Evolutionary conservation across 1,140 invertebrate species (phyloP).

Genomic region (Pseudomyrmex concolor): DNA sequence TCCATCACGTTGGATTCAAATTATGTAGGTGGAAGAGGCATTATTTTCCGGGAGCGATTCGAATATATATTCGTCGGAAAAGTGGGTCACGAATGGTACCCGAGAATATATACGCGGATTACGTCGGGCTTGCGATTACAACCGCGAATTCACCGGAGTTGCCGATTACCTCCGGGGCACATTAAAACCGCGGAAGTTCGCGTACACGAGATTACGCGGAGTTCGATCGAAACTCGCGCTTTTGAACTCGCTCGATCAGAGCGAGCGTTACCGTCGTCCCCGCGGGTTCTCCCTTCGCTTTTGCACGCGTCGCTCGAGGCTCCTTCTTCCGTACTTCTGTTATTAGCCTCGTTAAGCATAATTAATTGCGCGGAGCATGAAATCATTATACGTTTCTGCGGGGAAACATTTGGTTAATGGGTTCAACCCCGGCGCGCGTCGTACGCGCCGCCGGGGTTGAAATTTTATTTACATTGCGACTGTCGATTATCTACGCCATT

Average conservation of each 20-base stretch:
- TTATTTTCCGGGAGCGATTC: conserved; percentile 40
- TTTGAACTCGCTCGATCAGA: conserved; percentile 33
- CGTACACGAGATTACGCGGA: conserved; percentile 40
- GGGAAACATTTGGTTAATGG: conserved; percentile 57
- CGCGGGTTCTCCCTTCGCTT: not conserved
- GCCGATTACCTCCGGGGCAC: conserved; percentile 60
- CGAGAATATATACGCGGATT: conserved; percentile 23
- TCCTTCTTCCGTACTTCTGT: conserved; percentile 20
- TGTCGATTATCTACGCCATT: conserved; percentile 18
- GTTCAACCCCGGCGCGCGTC: not conserved
- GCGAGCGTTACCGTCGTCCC: not conserved
- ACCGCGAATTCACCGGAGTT: conserved; percentile 37
- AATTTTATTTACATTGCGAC: conserved; percentile 6
- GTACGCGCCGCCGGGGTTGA: not conserved
- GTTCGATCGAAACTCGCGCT: conserved; percentile 39
- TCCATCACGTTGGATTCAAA: conserved; percentile 11
- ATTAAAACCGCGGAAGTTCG: conserved; percentile 59
- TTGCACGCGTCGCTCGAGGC: not conserved
- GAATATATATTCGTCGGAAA: conserved; percentile 34
- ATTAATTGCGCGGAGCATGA: conserved; percentile 54
- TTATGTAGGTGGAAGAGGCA: conserved; percentile 2
- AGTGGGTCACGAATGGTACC: conserved; percentile 22
- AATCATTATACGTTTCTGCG: conserved; percentile 58
- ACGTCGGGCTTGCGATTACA: conserved; percentile 39
- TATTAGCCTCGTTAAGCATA: conserved; percentile 59